phyloP scores from a whole-genome alignment of 2,113 vertebrate genomes.

The Kobus ellipsiprymnus region DNA sequence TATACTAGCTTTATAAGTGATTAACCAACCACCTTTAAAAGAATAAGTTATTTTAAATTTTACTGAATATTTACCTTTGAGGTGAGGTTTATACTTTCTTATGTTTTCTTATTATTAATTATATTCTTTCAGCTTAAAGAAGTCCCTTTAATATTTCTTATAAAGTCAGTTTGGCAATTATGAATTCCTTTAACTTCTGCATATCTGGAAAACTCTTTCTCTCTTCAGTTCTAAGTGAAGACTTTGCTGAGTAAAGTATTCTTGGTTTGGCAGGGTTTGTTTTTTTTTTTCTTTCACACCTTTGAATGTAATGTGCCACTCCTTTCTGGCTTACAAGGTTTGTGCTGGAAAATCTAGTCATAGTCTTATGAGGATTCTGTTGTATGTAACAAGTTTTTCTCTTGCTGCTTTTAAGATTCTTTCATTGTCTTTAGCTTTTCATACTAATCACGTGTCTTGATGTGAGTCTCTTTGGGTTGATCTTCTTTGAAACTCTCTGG shows the following conservation, averaged over 20 bases:
- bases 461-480: not conserved
- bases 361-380: not conserved
- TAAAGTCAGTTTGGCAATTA: not conserved
- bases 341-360: not conserved
- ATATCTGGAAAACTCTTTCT: not conserved
- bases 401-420: not conserved
- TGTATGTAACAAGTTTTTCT: not conserved
- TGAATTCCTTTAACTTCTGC: not conserved
- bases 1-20: not conserved
- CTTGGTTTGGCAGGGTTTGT: not conserved
- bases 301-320: not conserved
- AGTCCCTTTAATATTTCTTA: not conserved
- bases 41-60: not conserved
- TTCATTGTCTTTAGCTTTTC: not conserved
- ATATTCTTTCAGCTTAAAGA: not conserved
- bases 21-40: not conserved
- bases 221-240: not conserved
- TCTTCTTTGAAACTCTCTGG: not conserved
- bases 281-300: not conserved
- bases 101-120: not conserved
- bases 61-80: not conserved
- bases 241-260: not conserved
- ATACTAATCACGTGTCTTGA: not conserved
- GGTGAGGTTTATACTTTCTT: not conserved
- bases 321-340: not conserved